phyloP scores from a whole-genome alignment of 2,113 vertebrate species.

The Herpetotheres cachinnans region DNA sequence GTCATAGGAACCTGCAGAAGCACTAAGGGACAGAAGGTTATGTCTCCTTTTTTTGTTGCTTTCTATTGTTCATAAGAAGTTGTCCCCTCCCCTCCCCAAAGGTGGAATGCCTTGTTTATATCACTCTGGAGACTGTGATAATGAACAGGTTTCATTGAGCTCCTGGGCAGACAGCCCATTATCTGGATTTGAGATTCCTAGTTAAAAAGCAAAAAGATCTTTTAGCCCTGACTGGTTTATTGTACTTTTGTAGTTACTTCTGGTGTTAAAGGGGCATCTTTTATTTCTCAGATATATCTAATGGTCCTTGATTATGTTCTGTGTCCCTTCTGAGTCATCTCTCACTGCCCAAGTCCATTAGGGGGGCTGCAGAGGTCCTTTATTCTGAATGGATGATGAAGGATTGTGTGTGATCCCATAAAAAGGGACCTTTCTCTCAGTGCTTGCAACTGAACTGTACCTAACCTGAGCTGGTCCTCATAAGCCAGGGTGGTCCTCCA shows the following conservation, averaged over 20 bases:
- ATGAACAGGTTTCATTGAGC: neutral
- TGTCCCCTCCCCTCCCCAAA: neutral
- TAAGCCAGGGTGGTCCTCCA: neutral
- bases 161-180: neutral
- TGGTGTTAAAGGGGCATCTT: neutral
- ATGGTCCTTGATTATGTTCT: neutral
- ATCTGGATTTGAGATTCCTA: neutral
- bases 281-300: neutral
- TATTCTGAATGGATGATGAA: neutral
- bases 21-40: neutral
- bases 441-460: neutral
- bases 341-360: neutral
- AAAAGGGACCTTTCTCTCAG: neutral
- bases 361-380: neutral
- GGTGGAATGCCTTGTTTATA: neutral
- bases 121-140: neutral
- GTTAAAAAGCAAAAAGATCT: neutral
- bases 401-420: neutral
- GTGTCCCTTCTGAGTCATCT: neutral
- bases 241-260: neutral
- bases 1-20: neutral
- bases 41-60: neutral
- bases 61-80: neutral
- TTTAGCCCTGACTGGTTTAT: neutral
- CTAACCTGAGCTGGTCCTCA: neutral